Evolutionary conservation across 2,888 invertebrate species (phyloP).

Genomic region (Brachyopa scutellaris): DNA sequence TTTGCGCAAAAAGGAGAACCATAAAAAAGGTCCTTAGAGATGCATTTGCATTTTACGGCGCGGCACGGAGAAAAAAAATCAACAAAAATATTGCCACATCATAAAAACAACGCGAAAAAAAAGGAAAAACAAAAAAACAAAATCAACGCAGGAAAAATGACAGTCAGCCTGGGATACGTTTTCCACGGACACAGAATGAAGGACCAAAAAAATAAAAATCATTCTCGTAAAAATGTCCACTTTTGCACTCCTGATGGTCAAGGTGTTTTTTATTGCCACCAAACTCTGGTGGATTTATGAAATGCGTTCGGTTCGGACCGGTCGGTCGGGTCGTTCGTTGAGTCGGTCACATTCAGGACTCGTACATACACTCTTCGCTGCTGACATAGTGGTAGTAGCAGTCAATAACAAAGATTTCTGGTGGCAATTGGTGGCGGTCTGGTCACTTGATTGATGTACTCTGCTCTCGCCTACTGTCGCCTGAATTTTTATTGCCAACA

Average conservation of each 20-base stretch:
- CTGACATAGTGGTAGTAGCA: constrained; percentile 43
- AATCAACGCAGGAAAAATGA: constrained; percentile 41
- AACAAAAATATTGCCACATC: constrained; percentile 69
- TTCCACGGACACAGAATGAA: not conserved
- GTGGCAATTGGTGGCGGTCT: constrained; percentile 71
- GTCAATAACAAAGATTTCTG: constrained; percentile 71
- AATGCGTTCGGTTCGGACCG: constrained; percentile 13
- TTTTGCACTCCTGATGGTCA: constrained; percentile 49
- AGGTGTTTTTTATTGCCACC: constrained; percentile 70
- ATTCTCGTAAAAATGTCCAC: constrained; percentile 53
- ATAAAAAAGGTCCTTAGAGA: constrained; percentile 72
- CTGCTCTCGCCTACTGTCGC: constrained; percentile 55
- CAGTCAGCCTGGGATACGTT: constrained; percentile 7
- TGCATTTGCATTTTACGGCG: constrained; percentile 70
- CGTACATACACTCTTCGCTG: not conserved
- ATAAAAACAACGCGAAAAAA: constrained; percentile 59
- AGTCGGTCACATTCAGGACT: not conserved
- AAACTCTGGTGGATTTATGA: constrained; percentile 69
- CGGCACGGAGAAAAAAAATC: constrained; percentile 15
- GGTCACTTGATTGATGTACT: constrained; percentile 69
- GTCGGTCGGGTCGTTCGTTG: not conserved
- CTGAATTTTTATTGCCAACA: constrained; percentile 62
- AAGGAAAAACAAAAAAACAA: constrained; percentile 3
- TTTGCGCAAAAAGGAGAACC: constrained; percentile 56
- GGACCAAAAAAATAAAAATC: constrained; percentile 12